Evolutionary conservation across 2,797 vertebrate species (phyloP).

Genomic region (Semotilus atromaculatus): DNA sequence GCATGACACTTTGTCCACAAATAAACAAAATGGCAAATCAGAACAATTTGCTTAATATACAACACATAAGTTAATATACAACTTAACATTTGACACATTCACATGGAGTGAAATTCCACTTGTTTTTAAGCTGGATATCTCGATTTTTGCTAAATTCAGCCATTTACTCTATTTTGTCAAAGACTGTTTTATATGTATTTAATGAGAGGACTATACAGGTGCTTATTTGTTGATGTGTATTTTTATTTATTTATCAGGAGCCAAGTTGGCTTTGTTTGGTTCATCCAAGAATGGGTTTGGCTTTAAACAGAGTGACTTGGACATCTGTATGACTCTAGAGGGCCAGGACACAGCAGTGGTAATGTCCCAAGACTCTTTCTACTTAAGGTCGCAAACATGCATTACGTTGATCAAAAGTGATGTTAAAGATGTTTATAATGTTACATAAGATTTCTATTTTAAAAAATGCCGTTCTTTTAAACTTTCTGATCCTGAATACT

Average conservation of each 20-base stretch:
- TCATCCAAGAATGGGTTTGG: slow-evolving; percentile 98
- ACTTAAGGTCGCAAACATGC: not conserved
- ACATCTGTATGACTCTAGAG: slow-evolving; percentile 94
- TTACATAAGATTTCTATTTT: not conserved
- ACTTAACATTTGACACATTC: no score
- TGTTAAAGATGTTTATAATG: not conserved
- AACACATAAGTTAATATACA: no score
- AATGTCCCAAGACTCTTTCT: not conserved
- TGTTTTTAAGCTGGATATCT: not conserved
- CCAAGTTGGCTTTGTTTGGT: slow-evolving; percentile 89
- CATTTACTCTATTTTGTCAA: not conserved
- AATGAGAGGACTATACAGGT: not conserved
- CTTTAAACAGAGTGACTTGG: slow-evolving; percentile 94
- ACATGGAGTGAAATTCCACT: no score
- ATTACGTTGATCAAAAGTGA: not conserved
- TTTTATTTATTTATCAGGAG: slow-evolving; percentile 77
- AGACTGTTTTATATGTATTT: not conserved
- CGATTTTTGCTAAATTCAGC: not conserved
- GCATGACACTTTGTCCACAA: not conserved
- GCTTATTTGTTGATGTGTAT: not conserved
- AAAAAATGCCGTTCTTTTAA: not conserved
- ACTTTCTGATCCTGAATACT: not conserved
- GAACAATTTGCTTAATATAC: not conserved
- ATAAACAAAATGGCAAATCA: not conserved
- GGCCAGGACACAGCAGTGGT: slow-evolving; percentile 81